Conservation (phyloP, 1,140 invertebrate species). For the Macrobrachium rosenbergii region DNA sequence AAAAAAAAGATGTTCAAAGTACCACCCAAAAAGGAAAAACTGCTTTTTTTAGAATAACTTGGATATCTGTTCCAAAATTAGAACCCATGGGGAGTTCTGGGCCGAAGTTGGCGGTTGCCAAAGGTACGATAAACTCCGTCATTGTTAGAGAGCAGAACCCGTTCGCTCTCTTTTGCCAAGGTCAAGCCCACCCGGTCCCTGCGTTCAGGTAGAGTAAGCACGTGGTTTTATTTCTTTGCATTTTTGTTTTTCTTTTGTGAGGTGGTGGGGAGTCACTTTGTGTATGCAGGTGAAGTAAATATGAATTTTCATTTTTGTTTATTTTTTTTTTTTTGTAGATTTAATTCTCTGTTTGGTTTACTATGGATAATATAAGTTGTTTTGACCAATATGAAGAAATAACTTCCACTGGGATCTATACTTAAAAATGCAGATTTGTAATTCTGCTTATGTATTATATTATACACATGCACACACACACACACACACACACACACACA, state of each 20-base stretch:
- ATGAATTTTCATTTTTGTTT: neutral
- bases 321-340: too few relatives aligned
- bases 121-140: slow-evolving; percentile 65
- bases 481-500: too few relatives aligned
- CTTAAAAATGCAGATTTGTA: too few relatives aligned
- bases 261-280: neutral
- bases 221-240: neutral
- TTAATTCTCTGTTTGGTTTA: too few relatives aligned
- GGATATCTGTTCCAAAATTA: slow-evolving; percentile 1
- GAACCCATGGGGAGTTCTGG: slow-evolving; percentile 66
- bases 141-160: slow-evolving; percentile 32
- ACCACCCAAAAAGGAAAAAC: too few relatives aligned
- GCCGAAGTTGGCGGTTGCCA: slow-evolving; percentile 65
- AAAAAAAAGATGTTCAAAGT: too few relatives aligned
- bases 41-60: too few relatives aligned
- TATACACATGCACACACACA: too few relatives aligned
- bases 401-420: too few relatives aligned
- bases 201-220: slow-evolving; percentile 68
- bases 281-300: neutral
- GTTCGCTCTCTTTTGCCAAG: slow-evolving; percentile 67
- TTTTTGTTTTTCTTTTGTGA: neutral
- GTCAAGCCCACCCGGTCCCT: slow-evolving; percentile 52
- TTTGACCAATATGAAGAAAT: too few relatives aligned
- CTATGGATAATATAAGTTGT: too few relatives aligned
- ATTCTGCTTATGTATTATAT: neutral